A percentile compares a stretch with the other conserved stretches of the same genome.
Conservation (phyloP, 2,113 vertebrate species). For the Grallaria varia region DNA sequence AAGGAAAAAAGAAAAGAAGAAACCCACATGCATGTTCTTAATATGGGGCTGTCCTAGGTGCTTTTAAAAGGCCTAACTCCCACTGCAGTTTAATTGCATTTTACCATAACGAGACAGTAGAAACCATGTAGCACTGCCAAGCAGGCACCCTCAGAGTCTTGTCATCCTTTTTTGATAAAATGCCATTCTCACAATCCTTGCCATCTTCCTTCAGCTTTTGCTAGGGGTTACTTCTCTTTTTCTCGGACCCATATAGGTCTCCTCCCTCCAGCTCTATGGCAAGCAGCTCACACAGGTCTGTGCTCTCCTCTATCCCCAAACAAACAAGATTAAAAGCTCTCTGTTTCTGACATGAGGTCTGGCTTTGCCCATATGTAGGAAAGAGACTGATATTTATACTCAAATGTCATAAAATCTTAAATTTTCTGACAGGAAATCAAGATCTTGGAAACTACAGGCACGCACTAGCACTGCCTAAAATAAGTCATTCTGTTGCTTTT, state of each 20-base stretch:
- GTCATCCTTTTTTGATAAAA: neutral
- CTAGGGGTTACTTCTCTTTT: neutral
- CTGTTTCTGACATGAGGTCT: neutral
- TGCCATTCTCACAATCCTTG: neutral
- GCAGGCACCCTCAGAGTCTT: neutral
- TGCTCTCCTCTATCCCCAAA: neutral
- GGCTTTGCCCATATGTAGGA: neutral
- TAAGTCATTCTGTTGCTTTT: neutral
- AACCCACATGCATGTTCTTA: rapidly evolving
- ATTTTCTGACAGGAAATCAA: neutral
- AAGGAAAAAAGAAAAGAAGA: neutral
- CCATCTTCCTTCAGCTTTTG: neutral
- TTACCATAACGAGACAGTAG: neutral
- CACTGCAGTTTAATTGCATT: neutral
- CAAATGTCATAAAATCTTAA: neutral
- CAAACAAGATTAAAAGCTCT: neutral
- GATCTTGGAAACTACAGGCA: neutral
- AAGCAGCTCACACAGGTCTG: neutral
- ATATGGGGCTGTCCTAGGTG: neutral
- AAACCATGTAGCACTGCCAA: neutral
- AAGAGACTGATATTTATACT: neutral
- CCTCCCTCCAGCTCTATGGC: neutral
- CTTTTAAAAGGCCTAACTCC: neutral
- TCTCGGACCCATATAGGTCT: neutral
- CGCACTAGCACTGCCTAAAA: neutral